Evolutionary conservation across 2,888 invertebrate genomes (phyloP), one percentile per base, ranked within the genome.

Genomic region (Patella depressa): DNA sequence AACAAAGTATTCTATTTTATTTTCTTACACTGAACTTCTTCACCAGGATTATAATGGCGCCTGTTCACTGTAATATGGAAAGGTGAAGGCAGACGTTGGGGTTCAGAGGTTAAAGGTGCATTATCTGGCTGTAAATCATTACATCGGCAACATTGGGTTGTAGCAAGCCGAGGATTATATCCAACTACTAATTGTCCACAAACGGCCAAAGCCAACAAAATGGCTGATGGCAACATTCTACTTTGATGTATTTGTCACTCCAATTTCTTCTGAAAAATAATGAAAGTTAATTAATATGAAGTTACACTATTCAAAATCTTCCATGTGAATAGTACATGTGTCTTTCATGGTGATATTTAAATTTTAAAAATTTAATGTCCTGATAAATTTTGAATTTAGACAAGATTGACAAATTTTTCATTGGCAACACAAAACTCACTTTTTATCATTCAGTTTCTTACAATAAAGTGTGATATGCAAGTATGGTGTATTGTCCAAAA

Each of bases 21-120:
- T 12, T 19, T 45, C 81, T 76, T 76, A 85, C 85, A 83, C 71
- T 76, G 78, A 19, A 85, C 76, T 54, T 83, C 81, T 34, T 77
- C 80, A 34, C 73, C 73, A 19, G 77, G 77, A n/a, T 55, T 53
- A 73, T 84, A 84, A 53, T 77, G 71, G 11, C 75, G 70, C 71
- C 80, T 79, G 29, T 75, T 75, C 45, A 88, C 83, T 45, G 79
- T 73, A 45, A 88, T 87, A 53, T 79, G 78, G 75, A 87, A 88
- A 45, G 88, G 88, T 19, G 88, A 88, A 9, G 87, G 88, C 57
- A 85, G 71, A 53, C 85, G 76, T 73, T 88, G 87, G 0, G 88
- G 87, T 2, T 79, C n/a, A 5, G 74, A 55, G 11, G 71, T 77
- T 12, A 53, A 71, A 5, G 78, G 75, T 3, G 73, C 59, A 65